Conservation (phyloP, 2,888 invertebrate genomes). For the Tortricodes alternella region DNA sequence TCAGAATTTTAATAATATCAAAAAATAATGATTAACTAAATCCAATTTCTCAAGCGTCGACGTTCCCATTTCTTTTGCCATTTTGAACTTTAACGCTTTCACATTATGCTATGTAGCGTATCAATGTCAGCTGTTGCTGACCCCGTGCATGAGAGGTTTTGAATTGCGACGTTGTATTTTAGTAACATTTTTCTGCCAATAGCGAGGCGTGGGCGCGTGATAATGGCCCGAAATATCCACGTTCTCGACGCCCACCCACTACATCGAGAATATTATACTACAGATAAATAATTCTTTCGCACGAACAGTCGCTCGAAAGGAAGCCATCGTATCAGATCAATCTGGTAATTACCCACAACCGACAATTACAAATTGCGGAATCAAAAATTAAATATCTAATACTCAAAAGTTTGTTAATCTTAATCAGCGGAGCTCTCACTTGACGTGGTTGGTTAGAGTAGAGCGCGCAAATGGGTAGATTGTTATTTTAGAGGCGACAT, state of each 20-base stretch:
- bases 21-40: no score
- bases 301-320: constrained; percentile 28
- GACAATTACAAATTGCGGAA: background rate
- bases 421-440: constrained; percentile 17
- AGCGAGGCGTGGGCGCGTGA: constrained; percentile 70
- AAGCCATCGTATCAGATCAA: constrained; percentile 15
- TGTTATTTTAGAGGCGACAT: constrained; percentile 48
- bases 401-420: constrained; percentile 4
- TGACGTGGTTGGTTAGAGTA: constrained; percentile 40
- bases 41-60: background rate
- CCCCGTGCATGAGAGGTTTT: constrained; percentile 52
- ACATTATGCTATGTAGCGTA: constrained; percentile 32
- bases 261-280: constrained; percentile 65
- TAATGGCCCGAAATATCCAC: constrained; percentile 74
- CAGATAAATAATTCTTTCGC: constrained; percentile 57
- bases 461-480: constrained; percentile 39
- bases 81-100: constrained; percentile 12
- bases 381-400: background rate
- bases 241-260: constrained; percentile 66
- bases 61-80: background rate
- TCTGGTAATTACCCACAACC: constrained; percentile 1
- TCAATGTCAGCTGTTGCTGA: constrained; percentile 58
- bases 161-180: constrained; percentile 70
- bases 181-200: constrained; percentile 74
- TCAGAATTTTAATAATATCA: no score